phyloP scores from a whole-genome alignment of 2,888 invertebrate species.

The Boloria selene region DNA sequence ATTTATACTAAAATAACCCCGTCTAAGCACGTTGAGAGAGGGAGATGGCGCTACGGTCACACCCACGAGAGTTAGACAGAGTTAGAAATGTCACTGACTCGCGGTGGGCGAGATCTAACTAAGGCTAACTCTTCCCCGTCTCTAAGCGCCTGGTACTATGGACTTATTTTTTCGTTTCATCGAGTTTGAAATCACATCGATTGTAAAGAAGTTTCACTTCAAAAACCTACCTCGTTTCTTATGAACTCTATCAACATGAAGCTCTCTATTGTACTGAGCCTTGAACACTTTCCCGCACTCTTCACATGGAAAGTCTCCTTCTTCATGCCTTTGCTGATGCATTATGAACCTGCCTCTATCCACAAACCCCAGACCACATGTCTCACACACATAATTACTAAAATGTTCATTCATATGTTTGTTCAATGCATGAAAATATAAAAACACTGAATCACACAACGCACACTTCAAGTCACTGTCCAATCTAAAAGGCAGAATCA shows the following conservation, averaged over 20 bases:
- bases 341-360: conserved; percentile 63
- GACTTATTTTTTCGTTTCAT: no score
- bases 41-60: no score
- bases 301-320: conserved; percentile 64
- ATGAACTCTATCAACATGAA: conserved; percentile 63
- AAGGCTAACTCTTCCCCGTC: no score
- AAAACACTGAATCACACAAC: conserved; percentile 56
- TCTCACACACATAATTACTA: conserved; percentile 72
- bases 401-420: conserved; percentile 75
- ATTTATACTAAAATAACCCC: no score
- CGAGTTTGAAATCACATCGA: no score
- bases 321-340: conserved; percentile 69
- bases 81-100: no score
- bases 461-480: conserved; percentile 63
- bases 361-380: conserved; percentile 66
- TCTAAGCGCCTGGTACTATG: no score
- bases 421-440: conserved; percentile 71
- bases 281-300: conserved; percentile 71
- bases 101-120: no score
- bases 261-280: conserved; percentile 58
- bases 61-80: no score
- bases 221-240: conserved; percentile 49
- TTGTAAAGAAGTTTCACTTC: no score
- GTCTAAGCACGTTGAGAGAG: no score
- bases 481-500: conserved; percentile 62